Evolutionary conservation across 2,113 vertebrate species (phyloP).

Genomic region (Callospermophilus lateralis): DNA sequence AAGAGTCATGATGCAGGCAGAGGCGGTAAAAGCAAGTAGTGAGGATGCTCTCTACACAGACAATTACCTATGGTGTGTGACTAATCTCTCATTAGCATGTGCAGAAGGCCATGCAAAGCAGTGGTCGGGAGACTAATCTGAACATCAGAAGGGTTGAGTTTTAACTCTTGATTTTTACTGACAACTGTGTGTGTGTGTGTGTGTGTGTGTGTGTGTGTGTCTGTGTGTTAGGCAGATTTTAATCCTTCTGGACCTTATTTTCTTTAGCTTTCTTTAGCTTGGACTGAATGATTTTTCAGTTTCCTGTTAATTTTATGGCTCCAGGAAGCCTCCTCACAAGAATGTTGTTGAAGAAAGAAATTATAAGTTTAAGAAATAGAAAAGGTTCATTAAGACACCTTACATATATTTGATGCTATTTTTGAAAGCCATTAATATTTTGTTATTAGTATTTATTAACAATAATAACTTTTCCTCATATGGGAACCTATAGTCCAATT

Average conservation of each 20-base stretch:
- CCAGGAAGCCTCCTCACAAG: neutral
- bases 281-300: neutral
- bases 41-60: rapidly evolving
- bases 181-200: neutral
- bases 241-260: neutral
- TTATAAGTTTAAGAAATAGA: neutral
- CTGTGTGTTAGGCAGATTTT: neutral
- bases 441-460: neutral
- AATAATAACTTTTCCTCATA: neutral
- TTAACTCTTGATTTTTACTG: constrained; percentile 14
- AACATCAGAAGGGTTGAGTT: neutral
- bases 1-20: neutral
- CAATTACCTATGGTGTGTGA: rapidly evolving
- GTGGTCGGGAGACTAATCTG: too few relatives aligned
- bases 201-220: neutral
- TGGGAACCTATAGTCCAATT: neutral
- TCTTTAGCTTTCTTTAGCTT: neutral
- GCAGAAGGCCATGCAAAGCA: neutral
- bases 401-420: neutral
- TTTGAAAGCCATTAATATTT: neutral
- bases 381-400: neutral
- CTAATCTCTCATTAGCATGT: neutral
- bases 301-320: neutral
- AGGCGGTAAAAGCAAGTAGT: neutral
- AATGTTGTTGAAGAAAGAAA: neutral